Conservation (phyloP, 2,113 vertebrate genomes). For the Heliornis fulica region DNA sequence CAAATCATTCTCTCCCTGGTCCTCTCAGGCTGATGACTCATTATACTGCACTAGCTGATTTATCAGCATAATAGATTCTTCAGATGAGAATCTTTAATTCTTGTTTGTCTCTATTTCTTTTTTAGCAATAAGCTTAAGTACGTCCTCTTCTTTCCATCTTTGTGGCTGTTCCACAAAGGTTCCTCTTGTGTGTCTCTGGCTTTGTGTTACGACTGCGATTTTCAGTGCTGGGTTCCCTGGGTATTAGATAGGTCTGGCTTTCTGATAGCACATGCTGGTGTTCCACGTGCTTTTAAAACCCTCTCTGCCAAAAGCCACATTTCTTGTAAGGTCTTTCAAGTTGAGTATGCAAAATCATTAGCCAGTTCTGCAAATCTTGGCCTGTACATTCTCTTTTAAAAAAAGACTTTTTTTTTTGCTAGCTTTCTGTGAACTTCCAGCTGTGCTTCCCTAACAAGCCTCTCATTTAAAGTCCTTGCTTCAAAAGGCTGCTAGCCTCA, state of each 20-base stretch:
- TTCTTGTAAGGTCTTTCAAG: not conserved
- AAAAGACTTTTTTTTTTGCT: not conserved
- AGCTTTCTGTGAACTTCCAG: not conserved
- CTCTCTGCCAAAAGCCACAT: not conserved
- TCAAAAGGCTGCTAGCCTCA: conserved; percentile 34
- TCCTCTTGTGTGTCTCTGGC: not conserved
- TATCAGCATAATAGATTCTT: not conserved
- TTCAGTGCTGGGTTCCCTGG: not conserved
- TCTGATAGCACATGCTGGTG: not conserved
- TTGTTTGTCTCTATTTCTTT: not conserved
- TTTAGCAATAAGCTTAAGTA: not conserved
- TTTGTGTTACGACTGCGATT: not conserved
- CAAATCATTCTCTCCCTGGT: accelerated
- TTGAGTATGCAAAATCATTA: not conserved
- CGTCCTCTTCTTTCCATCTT: not conserved
- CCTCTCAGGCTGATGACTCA: not conserved
- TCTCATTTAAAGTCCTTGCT: conserved; percentile 21
- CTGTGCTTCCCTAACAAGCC: not conserved
- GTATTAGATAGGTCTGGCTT: not conserved
- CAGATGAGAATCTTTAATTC: not conserved
- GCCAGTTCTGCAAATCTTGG: conserved; percentile 1
- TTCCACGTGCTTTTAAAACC: not conserved
- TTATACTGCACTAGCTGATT: not conserved
- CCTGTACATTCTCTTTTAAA: not conserved
- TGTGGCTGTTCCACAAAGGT: not conserved